Evolutionary conservation across 2,888 invertebrate species (phyloP).

Genomic region (Hoplodrina blanda): DNA sequence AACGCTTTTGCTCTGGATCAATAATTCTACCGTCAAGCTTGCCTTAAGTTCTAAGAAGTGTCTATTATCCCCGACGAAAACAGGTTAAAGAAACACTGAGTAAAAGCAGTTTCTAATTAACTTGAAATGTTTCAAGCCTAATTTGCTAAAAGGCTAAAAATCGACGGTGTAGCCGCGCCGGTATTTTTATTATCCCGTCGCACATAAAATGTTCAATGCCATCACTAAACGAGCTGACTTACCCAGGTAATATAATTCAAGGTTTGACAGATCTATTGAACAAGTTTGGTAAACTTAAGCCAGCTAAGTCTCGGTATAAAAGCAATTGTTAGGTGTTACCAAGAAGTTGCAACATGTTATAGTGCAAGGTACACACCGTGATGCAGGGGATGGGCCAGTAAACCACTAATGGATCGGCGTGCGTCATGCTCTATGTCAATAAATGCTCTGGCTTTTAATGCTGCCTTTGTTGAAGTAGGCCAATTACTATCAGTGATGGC

Average conservation of each 20-base stretch:
- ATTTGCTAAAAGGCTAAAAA: constrained; percentile 39
- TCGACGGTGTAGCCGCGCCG: constrained; percentile 5
- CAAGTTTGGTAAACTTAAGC: constrained; percentile 8
- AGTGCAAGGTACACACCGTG: constrained; percentile 28
- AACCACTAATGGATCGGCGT: constrained; percentile 81
- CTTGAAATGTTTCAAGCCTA: constrained; percentile 26
- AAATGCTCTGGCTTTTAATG: constrained; percentile 81
- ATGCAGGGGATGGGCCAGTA: constrained; percentile 64
- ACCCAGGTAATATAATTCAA: constrained; percentile 13
- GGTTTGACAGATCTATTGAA: constrained; percentile 12
- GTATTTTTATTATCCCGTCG: constrained; percentile 14
- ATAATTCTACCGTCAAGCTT: constrained; percentile 18
- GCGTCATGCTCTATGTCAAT: constrained; percentile 83
- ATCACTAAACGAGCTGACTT: constrained; percentile 16
- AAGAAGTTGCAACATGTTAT: constrained; percentile 37
- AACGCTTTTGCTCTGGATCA: constrained; percentile 2
- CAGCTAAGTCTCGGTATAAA: background rate
- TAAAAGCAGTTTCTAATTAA: constrained; percentile 20
- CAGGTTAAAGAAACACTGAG: constrained; percentile 10
- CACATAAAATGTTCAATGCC: constrained; percentile 6
- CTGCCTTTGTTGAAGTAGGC: constrained; percentile 82
- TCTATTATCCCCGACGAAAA: constrained; percentile 9
- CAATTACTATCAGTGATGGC: constrained; percentile 79
- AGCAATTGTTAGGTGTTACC: constrained; percentile 2
- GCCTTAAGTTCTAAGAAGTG: constrained; percentile 10